A percentile compares a stretch with the other conserved stretches of the same genome.
These are phyloP conservation scores for Tetragnatha montana DNA, from an alignment of 2,888 invertebrate species.

Conservation along the genomic window DNA sequence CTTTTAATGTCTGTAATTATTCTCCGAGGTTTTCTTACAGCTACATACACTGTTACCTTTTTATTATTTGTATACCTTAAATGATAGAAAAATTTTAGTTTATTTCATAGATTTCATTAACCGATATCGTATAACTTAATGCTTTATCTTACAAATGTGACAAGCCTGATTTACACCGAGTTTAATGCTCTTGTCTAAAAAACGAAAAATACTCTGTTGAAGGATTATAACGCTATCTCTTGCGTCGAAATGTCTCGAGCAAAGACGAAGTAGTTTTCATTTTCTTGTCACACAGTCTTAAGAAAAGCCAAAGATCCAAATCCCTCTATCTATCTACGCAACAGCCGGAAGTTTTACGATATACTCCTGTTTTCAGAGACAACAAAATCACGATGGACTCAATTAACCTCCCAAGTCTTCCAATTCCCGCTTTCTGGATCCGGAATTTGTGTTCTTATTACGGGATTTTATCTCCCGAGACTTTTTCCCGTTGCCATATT, in stretches of 20 bases:
- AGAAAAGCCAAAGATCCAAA: not conserved
- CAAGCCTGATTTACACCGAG: not conserved
- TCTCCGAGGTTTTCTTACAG: no score
- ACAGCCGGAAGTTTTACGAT: slow-evolving; percentile 30
- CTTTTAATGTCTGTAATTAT: no score
- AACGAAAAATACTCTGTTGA: not conserved
- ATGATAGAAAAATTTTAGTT: no score
- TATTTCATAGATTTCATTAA: no score
- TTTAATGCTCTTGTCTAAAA: not conserved
- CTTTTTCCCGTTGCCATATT: not conserved
- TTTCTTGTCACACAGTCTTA: not conserved
- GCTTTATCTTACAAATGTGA: not conserved
- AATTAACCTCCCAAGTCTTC: slow-evolving; percentile 12
- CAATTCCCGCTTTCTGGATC: not conserved
- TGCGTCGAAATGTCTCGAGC: not conserved
- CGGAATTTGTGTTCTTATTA: not conserved
- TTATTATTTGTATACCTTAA: no score
- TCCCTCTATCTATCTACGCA: not conserved
- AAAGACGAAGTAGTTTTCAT: no score
- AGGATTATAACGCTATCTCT: not conserved
- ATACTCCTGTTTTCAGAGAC: not conserved
- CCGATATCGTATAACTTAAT: not conserved
- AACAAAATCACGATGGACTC: slow-evolving; percentile 33
- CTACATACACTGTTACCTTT: no score
- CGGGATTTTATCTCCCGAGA: not conserved